Conservation (phyloP, 2,113 vertebrate species). For the Lophochroa leadbeateri region DNA sequence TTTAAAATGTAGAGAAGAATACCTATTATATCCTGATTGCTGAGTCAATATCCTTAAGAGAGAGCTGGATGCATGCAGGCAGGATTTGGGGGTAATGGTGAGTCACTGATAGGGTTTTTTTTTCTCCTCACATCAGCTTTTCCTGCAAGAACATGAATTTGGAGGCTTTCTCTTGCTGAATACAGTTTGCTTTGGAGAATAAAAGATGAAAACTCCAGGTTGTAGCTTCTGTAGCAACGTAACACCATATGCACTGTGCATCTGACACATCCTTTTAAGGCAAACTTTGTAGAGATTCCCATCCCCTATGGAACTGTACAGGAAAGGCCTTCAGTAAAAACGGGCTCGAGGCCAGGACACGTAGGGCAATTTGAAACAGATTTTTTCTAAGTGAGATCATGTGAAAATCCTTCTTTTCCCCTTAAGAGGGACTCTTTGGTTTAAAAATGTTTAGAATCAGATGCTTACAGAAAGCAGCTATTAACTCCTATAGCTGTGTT, state of each 20-base stretch:
- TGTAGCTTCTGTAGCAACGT: slow-evolving; percentile 29
- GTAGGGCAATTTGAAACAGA: slow-evolving; percentile 66
- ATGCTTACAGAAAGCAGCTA: slow-evolving; percentile 4
- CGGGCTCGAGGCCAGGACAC: slow-evolving; percentile 50
- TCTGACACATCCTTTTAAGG: slow-evolving; percentile 65
- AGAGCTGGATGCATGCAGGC: neutral
- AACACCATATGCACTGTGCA: neutral
- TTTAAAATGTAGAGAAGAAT: neutral
- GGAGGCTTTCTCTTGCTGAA: neutral
- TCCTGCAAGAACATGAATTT: neutral
- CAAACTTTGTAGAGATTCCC: slow-evolving; percentile 61
- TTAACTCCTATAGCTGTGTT: neutral
- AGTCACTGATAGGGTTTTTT: neutral
- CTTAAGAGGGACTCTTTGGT: slow-evolving; percentile 11
- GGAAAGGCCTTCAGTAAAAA: slow-evolving; percentile 66
- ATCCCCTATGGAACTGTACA: slow-evolving; percentile 31
- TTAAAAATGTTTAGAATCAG: slow-evolving; percentile 26
- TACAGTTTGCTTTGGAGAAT: neutral
- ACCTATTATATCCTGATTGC: neutral
- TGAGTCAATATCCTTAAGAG: neutral
- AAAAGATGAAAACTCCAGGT: neutral
- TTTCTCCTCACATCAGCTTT: neutral
- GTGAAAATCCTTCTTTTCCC: slow-evolving; percentile 62
- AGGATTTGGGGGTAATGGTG: neutral
- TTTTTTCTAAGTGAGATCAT: slow-evolving; percentile 73